Evolutionary conservation across 2,888 invertebrate genomes (phyloP).

Genomic region (Protula sp.): DNA sequence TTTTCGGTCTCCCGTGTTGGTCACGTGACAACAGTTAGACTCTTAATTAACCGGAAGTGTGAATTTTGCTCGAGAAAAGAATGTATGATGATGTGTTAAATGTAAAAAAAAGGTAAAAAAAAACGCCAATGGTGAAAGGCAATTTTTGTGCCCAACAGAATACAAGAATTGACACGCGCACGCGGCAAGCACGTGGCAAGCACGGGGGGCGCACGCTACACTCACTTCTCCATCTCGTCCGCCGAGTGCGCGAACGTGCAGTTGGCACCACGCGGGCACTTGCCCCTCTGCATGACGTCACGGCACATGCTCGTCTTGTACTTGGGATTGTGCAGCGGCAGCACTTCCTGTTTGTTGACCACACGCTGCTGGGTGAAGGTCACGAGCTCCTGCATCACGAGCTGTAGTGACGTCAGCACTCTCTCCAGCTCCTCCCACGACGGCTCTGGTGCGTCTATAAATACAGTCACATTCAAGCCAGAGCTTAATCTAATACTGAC

Average conservation of each 20-base stretch:
- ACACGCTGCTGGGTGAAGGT: constrained; percentile 73
- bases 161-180: too few species aligned
- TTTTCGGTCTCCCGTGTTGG: too few species aligned
- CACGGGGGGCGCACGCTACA: too few species aligned
- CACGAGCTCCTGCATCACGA: constrained; percentile 70
- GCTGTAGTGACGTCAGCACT: constrained; percentile 48
- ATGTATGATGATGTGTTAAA: too few species aligned
- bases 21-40: too few species aligned
- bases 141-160: too few species aligned
- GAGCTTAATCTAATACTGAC: too few species aligned
- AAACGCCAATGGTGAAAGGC: too few species aligned
- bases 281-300: constrained; percentile 71
- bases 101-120: too few species aligned
- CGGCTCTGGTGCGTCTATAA: constrained; percentile 45
- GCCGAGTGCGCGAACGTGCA: constrained; percentile 91
- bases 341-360: constrained; percentile 43
- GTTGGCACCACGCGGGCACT: constrained; percentile 77
- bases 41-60: too few species aligned
- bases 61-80: too few species aligned
- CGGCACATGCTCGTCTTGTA: constrained; percentile 89
- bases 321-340: constrained; percentile 13
- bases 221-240: constrained; percentile 73
- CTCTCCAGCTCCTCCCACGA: constrained; percentile 51
- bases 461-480: not conserved
- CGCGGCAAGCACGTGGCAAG: too few species aligned